phyloP scores from a whole-genome alignment of 64 coral and sea anemone genomes.

The Cladopsammia gracilis region DNA sequence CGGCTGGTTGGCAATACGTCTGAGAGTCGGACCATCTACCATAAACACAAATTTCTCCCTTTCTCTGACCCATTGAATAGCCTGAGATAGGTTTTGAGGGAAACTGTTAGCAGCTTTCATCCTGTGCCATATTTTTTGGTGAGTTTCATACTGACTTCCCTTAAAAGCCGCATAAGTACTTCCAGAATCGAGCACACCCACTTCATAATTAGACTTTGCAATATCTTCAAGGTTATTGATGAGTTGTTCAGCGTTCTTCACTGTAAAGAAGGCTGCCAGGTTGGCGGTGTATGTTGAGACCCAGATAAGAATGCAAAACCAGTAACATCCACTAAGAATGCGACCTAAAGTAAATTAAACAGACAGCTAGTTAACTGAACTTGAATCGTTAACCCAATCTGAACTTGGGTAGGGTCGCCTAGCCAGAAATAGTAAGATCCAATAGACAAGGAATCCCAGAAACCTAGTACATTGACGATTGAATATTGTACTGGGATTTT shows the following conservation, averaged over 20 bases:
- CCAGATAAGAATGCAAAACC: slow-evolving; percentile 86
- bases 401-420: too few species aligned
- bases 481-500: too few species aligned
- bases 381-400: too few species aligned
- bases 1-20: slow-evolving; percentile 61
- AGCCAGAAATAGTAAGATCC: too few species aligned
- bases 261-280: slow-evolving; percentile 75
- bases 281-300: slow-evolving; percentile 84
- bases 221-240: slow-evolving; percentile 73
- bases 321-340: slow-evolving; percentile 70
- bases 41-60: slow-evolving; percentile 74
- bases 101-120: neutral
- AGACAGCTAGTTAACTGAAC: too few species aligned
- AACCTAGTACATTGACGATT: too few species aligned
- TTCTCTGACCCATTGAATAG: slow-evolving; percentile 37
- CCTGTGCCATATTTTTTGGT: neutral
- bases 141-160: slow-evolving; percentile 44
- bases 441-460: too few species aligned
- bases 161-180: slow-evolving; percentile 56
- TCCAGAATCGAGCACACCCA: slow-evolving; percentile 59
- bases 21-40: slow-evolving; percentile 58
- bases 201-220: slow-evolving; percentile 54
- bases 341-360: slow-evolving; percentile 35
- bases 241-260: slow-evolving; percentile 62
- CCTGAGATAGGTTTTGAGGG: neutral